Percentiles rank a stretch among this genome's conserved stretches.
Conservation (phyloP, 2,888 invertebrate genomes). For the Xanthia togata region DNA sequence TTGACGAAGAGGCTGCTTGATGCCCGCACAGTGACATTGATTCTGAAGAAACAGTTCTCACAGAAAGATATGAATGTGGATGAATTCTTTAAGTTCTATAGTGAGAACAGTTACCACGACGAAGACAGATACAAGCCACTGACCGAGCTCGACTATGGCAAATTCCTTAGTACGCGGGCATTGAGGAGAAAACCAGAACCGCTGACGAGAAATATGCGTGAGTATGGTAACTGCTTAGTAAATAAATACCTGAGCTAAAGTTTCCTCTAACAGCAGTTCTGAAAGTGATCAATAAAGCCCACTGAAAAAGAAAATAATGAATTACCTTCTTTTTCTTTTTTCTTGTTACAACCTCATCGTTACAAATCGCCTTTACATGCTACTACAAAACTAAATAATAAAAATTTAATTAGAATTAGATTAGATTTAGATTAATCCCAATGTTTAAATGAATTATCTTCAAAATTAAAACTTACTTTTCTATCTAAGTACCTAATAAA, state of each 20-base stretch:
- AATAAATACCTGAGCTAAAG: background rate
- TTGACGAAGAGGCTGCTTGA: slow-evolving; percentile 70
- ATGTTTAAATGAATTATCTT: no score
- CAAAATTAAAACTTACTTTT: background rate
- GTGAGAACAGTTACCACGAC: slow-evolving; percentile 70
- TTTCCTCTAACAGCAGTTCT: background rate
- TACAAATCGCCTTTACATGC: no score
- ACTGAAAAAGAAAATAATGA: background rate
- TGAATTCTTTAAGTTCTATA: slow-evolving; percentile 82
- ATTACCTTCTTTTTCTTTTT: background rate
- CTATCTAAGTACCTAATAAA: background rate
- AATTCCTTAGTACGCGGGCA: slow-evolving; percentile 81
- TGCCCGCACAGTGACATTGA: slow-evolving; percentile 65
- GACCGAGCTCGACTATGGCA: slow-evolving; percentile 79
- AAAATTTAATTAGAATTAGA: no score
- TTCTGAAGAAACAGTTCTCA: slow-evolving; percentile 68
- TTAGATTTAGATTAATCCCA: no score
- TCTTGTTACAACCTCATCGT: no score
- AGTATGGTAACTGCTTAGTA: slow-evolving; percentile 60
- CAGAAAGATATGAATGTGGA: slow-evolving; percentile 68
- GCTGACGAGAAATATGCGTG: slow-evolving; percentile 84
- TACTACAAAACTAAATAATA: no score
- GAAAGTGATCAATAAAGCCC: background rate
- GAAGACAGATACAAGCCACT: slow-evolving; percentile 76
- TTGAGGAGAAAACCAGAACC: slow-evolving; percentile 79